phyloP scores from a whole-genome alignment of 2,797 vertebrate genomes.

The Sylvia borin region DNA sequence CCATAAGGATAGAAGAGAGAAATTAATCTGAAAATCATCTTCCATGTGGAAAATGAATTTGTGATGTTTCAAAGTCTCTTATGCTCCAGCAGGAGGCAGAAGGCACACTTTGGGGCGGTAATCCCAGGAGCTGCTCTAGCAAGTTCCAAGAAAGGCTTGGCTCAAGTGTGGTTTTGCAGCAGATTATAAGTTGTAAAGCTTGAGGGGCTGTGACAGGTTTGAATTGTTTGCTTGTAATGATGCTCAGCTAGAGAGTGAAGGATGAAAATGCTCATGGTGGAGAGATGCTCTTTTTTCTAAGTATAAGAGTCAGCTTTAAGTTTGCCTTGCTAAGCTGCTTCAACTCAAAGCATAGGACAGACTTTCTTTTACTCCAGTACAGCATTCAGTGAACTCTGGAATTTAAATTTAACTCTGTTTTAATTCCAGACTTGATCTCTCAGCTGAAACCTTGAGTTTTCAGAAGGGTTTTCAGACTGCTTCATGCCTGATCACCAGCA shows the following conservation, averaged over 20 bases:
- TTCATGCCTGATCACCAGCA: neutral
- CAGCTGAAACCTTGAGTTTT: neutral
- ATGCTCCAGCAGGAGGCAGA: neutral
- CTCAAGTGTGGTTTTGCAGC: neutral
- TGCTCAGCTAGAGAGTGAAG: conserved; percentile 1
- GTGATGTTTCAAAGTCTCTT: neutral
- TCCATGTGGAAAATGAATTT: neutral
- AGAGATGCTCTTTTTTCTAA: neutral
- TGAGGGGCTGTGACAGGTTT: neutral
- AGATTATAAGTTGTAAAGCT: neutral
- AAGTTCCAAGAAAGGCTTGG: neutral
- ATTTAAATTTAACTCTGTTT: conserved; percentile 4
- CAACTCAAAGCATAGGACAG: neutral
- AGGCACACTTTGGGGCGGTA: neutral
- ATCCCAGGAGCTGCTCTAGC: neutral
- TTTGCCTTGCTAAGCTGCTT: conserved; percentile 3
- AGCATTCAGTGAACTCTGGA: neutral
- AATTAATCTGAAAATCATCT: neutral
- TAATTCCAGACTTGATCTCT: neutral
- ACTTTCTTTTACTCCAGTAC: neutral
- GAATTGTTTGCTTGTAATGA: conserved; percentile 23
- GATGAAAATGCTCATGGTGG: conserved; percentile 21
- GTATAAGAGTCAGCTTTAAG: neutral
- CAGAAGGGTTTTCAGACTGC: neutral
- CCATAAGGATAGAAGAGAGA: neutral